A percentile compares a stretch with the other conserved stretches of the same genome.
These are phyloP conservation scores for Xylophagus ater DNA, from an alignment of 2,888 invertebrate species.

Conservation along the genomic window DNA sequence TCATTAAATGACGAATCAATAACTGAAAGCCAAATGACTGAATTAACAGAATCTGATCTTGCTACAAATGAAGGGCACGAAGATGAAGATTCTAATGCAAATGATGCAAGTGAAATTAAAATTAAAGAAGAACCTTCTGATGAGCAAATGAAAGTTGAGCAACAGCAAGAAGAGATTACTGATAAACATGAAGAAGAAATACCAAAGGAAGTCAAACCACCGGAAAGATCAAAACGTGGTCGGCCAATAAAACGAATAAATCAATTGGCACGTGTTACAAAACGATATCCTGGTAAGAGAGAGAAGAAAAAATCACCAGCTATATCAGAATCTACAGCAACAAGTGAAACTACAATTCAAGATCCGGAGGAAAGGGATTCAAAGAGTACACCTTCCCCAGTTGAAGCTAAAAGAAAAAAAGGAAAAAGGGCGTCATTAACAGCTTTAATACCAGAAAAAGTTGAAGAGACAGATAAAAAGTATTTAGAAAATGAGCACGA, in stretches of 20 bases:
- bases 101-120: constrained; percentile 36
- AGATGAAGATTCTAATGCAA: constrained; percentile 9
- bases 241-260: too few species aligned
- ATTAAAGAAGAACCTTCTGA: constrained; percentile 44
- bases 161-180: constrained; percentile 2
- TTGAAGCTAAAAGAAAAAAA: neutral
- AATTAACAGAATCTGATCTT: constrained; percentile 28
- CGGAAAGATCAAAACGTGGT: neutral
- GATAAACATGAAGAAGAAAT: constrained; percentile 7
- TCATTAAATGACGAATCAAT: constrained; percentile 6
- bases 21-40: constrained; percentile 34
- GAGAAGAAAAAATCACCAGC: neutral
- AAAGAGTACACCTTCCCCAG: neutral
- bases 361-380: constrained; percentile 13
- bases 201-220: constrained; percentile 3
- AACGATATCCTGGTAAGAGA: neutral
- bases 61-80: constrained; percentile 1
- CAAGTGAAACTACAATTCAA: constrained; percentile 10
- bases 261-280: neutral
- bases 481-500: neutral
- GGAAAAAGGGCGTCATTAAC: neutral
- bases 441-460: constrained; percentile 6
- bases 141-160: constrained; percentile 24
- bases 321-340: neutral
- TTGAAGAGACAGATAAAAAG: neutral